Evolutionary conservation across 2,888 invertebrate species (phyloP).

Genomic region (Macrophya annulata): DNA sequence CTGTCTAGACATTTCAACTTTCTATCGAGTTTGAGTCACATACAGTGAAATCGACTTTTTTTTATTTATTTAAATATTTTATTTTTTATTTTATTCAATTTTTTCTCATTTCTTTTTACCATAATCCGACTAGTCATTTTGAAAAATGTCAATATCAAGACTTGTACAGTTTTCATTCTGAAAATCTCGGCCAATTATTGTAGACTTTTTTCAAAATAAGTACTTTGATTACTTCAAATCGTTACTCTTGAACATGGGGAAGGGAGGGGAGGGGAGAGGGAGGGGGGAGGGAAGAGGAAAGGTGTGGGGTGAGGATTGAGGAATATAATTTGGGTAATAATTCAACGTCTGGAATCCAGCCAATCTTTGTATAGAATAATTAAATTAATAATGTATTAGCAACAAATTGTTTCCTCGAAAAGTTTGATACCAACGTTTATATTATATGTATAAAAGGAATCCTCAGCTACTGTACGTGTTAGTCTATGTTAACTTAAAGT

Average conservation of each 20-base stretch:
- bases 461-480: neutral
- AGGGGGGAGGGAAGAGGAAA: neutral
- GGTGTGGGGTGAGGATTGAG: neutral
- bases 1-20: slow-evolving; percentile 57
- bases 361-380: slow-evolving; percentile 38
- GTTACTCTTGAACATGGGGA: slow-evolving; percentile 42
- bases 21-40: slow-evolving; percentile 51
- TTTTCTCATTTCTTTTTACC: slow-evolving; percentile 18
- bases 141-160: slow-evolving; percentile 1
- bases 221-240: slow-evolving; percentile 39
- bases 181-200: neutral
- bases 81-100: neutral
- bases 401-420: neutral
- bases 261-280: neutral
- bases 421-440: neutral
- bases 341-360: slow-evolving; percentile 50
- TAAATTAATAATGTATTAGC: slow-evolving; percentile 11
- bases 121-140: slow-evolving; percentile 16
- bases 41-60: slow-evolving; percentile 56
- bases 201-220: slow-evolving; percentile 18
- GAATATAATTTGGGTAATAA: slow-evolving; percentile 20
- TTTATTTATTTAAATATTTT: neutral
- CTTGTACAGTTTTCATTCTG: neutral
- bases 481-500: slow-evolving; percentile 10
- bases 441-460: neutral